Evolutionary conservation across 2,888 invertebrate genomes (phyloP).

Genomic region (Heterodera filipjevi): DNA sequence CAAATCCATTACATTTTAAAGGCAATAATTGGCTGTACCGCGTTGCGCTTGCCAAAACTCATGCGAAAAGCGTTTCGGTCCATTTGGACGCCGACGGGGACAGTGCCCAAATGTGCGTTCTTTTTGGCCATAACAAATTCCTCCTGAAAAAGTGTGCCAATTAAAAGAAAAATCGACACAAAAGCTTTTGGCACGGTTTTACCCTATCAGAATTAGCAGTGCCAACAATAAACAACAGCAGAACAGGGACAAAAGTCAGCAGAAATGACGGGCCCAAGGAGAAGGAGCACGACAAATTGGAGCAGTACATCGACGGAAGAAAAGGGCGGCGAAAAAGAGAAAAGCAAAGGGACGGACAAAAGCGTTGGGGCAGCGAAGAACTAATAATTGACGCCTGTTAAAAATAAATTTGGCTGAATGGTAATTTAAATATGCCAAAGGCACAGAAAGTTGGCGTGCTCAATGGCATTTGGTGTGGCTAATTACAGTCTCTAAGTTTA

Average conservation of each 20-base stretch:
- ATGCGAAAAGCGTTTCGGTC: slow-evolving; percentile 41
- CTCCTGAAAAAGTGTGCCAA: background rate
- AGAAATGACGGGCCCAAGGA: too few relatives aligned
- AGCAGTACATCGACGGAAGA: background rate
- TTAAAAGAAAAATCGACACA: background rate
- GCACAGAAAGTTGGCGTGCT: background rate
- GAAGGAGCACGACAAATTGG: background rate
- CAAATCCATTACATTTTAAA: background rate
- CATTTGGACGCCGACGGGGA: background rate
- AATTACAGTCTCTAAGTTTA: background rate
- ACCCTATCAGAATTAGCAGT: background rate
- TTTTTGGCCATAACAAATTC: background rate
- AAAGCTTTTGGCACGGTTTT: background rate
- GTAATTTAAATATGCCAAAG: background rate
- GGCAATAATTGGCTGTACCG: background rate
- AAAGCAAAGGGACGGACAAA: too few relatives aligned
- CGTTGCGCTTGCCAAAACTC: slow-evolving; percentile 38
- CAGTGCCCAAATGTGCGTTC: background rate
- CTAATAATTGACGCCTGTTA: too few relatives aligned
- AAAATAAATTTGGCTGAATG: background rate
- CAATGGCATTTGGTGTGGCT: background rate
- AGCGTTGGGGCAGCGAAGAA: too few relatives aligned
- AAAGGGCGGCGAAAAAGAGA: too few relatives aligned
- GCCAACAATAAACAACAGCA: background rate
- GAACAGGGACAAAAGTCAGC: background rate